phyloP scores from a whole-genome alignment of 2,797 vertebrate genomes.

The Coilia nasus region DNA sequence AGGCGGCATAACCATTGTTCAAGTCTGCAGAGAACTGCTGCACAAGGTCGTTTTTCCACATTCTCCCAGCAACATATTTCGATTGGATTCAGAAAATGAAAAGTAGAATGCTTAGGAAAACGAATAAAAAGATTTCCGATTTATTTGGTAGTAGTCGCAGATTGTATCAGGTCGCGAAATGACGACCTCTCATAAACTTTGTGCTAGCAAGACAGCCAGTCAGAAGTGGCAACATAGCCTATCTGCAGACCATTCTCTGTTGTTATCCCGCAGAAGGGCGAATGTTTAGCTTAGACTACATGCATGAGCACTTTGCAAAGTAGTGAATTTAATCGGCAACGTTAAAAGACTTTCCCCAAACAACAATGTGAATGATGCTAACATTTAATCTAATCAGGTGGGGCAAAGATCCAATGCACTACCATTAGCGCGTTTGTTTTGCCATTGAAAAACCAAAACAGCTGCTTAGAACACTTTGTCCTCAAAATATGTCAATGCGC shows the following conservation, averaged over 20 bases:
- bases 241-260: neutral
- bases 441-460: neutral
- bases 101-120: neutral
- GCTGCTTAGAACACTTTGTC: neutral
- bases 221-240: constrained; percentile 14
- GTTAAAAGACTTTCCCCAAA: neutral
- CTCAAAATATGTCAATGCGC: neutral
- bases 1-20: neutral
- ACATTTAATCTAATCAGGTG: neutral
- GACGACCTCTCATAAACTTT: neutral
- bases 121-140: neutral
- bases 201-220: neutral
- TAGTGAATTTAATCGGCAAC: neutral
- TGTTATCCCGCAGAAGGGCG: neutral
- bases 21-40: neutral
- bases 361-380: neutral
- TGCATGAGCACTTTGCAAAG: neutral
- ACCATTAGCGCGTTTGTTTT: neutral
- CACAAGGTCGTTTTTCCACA: neutral
- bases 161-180: neutral
- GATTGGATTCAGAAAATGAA: neutral
- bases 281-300: neutral
- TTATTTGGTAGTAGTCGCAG: neutral
- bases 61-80: neutral
- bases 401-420: neutral